Conservation (phyloP, 2,113 vertebrate species). For the Brachionichthys hirsutus region DNA sequence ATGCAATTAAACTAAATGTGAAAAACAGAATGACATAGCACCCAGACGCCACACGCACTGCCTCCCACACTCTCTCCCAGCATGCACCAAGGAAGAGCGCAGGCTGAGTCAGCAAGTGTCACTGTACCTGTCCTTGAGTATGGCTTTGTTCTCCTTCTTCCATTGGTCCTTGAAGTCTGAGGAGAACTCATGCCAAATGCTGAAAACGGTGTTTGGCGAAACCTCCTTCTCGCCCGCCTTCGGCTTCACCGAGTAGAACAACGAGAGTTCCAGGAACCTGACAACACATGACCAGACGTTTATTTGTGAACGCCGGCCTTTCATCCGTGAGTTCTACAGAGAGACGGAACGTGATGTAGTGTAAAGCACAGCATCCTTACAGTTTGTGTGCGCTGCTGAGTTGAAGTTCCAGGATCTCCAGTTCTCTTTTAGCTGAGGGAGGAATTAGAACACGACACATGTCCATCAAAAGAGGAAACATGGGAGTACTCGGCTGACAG, state of each 20-base stretch:
- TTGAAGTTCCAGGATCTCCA: slow-evolving; percentile 86
- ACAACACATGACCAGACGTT: not conserved
- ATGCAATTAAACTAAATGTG: too few species aligned
- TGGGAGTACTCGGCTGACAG: not conserved
- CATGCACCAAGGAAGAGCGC: not conserved
- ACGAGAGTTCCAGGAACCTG: slow-evolving; percentile 91
- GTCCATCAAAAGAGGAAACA: not conserved
- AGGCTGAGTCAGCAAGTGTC: not conserved
- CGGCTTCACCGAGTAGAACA: slow-evolving; percentile 92
- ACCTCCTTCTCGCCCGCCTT: slow-evolving; percentile 95
- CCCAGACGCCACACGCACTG: too few species aligned
- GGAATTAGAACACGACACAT: slow-evolving; percentile 7
- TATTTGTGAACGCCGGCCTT: not conserved
- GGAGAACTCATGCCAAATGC: slow-evolving; percentile 96
- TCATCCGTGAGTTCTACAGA: not conserved
- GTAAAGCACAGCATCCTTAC: slow-evolving; percentile 74
- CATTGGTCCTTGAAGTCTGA: slow-evolving; percentile 97
- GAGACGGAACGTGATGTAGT: not conserved
- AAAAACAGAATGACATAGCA: too few species aligned
- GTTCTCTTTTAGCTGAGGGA: slow-evolving; percentile 86
- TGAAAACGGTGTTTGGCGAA: slow-evolving; percentile 91
- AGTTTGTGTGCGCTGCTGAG: slow-evolving; percentile 86
- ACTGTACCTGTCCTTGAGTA: slow-evolving; percentile 90
- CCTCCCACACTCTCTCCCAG: too few species aligned
- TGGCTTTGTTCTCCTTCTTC: slow-evolving; percentile 96